Evolutionary conservation across 2,113 vertebrate species (phyloP), one percentile per base, ranked within the genome.

Genomic region (Sylvietta virens): DNA sequence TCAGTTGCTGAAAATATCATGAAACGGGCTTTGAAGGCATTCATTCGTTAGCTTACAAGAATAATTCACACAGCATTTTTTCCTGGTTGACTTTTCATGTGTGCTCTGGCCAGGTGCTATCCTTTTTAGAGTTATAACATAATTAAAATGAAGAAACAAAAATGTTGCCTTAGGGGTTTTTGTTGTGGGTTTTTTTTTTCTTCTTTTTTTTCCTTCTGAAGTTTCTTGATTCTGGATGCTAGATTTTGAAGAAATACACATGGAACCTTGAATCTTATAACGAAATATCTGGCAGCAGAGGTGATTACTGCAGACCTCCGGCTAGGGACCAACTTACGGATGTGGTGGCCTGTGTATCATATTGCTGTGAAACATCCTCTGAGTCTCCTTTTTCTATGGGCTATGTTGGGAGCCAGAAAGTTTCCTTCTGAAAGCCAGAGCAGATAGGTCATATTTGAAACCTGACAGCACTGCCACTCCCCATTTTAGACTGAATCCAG

Each of bases 401-500:
- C 33, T 81, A 0, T 44, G 39, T 35, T 0, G 0, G 23, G 40
- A 67, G 69, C 37, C 6, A 6, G 64, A 45, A 50, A 53, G 13
- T 54, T 87, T 44, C 39, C 27, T 90, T 77, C 30, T 31, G 56
- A 74, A 48, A 81, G 65, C 35, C 70, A 33, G 35, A 65, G 58
- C 33, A 86, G 85, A 86, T 78, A 96, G 89, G 79, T 93, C 71
- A 15, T 60, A 51, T 90, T 90, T 90, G 82, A 95, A 95, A 95
- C 88, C 92, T 96, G 92, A 77, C 94, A 86, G 48, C 13, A 0
- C 39, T 71, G 67, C 90, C 92, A 62, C 61, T 94, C 93, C 90
- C 82, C 23, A 7, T 10, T 51, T 80, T 80, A 92, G 76, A 72
- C 90, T 81, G 79, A 92, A 90, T 86, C 76, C 93, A 94, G 69